Conservation (phyloP, 2,797 vertebrate genomes). For the Meda fulgida region DNA sequence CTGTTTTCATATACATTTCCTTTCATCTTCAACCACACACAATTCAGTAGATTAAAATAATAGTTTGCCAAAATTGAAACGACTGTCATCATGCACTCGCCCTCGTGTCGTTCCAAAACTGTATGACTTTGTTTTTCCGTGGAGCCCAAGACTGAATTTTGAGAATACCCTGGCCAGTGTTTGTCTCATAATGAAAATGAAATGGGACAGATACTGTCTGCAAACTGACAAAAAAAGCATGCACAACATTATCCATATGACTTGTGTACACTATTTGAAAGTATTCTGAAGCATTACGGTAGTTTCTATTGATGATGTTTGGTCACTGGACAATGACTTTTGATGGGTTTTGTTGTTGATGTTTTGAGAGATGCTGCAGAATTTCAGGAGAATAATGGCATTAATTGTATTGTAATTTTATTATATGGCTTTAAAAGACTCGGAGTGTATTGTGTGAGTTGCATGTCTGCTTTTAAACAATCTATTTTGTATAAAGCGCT, state of each 20-base stretch:
- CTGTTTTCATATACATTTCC: constrained; percentile 28
- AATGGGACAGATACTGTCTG: background rate
- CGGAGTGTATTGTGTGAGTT: background rate
- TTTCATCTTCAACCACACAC: background rate
- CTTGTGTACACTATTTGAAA: background rate
- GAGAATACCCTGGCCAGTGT: background rate
- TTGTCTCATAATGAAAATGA: background rate
- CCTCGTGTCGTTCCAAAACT: background rate
- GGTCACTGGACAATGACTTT: background rate
- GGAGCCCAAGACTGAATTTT: background rate
- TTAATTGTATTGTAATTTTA: background rate
- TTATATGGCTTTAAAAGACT: background rate
- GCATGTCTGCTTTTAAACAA: background rate
- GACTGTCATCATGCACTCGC: background rate
- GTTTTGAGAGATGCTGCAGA: background rate
- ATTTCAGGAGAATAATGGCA: background rate
- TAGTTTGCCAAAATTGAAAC: background rate
- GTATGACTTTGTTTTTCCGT: background rate
- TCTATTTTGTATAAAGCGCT: background rate
- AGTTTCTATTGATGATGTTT: background rate
- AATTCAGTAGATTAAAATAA: constrained; percentile 7
- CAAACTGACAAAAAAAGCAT: background rate
- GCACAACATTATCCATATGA: constrained; percentile 4
- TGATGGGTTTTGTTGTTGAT: background rate
- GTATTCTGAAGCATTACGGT: background rate